Evolutionary conservation across 1,140 invertebrate genomes (phyloP).

Genomic region (Vollenhovia emeryi): DNA sequence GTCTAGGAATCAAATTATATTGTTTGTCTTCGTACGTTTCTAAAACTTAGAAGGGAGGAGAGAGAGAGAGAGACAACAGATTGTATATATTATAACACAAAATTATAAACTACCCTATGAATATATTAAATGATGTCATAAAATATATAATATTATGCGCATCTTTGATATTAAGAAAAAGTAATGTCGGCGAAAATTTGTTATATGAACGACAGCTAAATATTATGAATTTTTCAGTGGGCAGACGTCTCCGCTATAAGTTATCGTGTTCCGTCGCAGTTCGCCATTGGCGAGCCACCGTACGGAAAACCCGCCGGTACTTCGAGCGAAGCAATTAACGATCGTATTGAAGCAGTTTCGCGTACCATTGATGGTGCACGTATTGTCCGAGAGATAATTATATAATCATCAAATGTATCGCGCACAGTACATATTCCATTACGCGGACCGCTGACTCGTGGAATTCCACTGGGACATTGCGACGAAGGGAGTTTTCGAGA

Average conservation of each 20-base stretch:
- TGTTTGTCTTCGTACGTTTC: constrained; percentile 29
- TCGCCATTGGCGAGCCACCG: background rate
- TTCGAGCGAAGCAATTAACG: constrained; percentile 29
- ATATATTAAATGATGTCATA: background rate
- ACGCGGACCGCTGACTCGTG: constrained; percentile 21
- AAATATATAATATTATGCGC: too few relatives aligned
- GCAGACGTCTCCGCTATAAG: background rate
- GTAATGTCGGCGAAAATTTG: background rate
- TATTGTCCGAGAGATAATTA: background rate
- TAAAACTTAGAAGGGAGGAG: background rate
- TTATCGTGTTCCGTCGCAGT: background rate
- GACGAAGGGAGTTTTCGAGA: background rate
- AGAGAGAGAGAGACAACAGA: too few relatives aligned
- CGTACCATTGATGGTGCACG: background rate
- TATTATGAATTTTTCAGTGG: background rate
- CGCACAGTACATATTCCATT: constrained; percentile 17
- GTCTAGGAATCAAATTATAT: constrained; percentile 40
- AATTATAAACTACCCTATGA: background rate
- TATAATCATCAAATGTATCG: constrained; percentile 16
- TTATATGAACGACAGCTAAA: background rate
- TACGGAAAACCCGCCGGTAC: background rate
- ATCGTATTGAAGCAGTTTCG: background rate
- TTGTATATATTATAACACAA: background rate
- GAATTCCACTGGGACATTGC: constrained; percentile 12
- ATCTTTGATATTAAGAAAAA: background rate